Percentiles rank a stretch among this genome's conserved stretches.
Evolutionary conservation across 2,888 invertebrate genomes (phyloP).

Genomic region (Dasypolia templi): DNA sequence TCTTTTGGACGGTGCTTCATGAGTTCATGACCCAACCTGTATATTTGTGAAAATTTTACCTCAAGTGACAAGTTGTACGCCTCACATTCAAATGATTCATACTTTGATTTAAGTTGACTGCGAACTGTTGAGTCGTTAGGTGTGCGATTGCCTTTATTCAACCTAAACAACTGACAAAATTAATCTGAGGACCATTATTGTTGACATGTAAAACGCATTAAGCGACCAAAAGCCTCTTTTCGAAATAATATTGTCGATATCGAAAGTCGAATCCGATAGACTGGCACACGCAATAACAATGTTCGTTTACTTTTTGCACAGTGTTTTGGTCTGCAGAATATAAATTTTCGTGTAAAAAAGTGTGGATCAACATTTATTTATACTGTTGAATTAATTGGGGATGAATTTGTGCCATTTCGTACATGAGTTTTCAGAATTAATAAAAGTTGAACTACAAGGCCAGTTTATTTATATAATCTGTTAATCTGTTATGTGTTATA

Average conservation of each 20-base stretch:
- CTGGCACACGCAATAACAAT: constrained; percentile 24
- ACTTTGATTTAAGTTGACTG: neutral
- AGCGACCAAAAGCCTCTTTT: constrained; percentile 39
- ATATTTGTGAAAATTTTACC: neutral
- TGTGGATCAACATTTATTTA: constrained; percentile 6
- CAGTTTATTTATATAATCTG: neutral
- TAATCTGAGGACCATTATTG: constrained; percentile 78
- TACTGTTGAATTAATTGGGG: constrained; percentile 25
- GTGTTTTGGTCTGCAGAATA: constrained; percentile 22
- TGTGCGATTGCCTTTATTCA: constrained; percentile 46
- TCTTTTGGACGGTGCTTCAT: neutral
- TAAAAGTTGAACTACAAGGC: neutral
- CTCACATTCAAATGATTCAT: neutral
- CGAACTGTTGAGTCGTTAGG: neutral
- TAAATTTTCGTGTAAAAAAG: constrained; percentile 27
- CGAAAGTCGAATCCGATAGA: constrained; percentile 43
- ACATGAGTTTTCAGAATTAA: constrained; percentile 3
- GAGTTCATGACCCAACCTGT: neutral
- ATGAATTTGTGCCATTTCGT: neutral
- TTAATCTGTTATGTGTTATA: no score
- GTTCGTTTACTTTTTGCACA: constrained; percentile 21
- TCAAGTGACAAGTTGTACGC: neutral
- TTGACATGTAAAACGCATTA: constrained; percentile 78
- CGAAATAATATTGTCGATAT: constrained; percentile 46
- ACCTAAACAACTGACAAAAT: constrained; percentile 77